Evolutionary conservation across 2,113 vertebrate genomes (phyloP), one percentile per base, ranked within the genome.

Genomic region (Gorsachius goisagi): DNA sequence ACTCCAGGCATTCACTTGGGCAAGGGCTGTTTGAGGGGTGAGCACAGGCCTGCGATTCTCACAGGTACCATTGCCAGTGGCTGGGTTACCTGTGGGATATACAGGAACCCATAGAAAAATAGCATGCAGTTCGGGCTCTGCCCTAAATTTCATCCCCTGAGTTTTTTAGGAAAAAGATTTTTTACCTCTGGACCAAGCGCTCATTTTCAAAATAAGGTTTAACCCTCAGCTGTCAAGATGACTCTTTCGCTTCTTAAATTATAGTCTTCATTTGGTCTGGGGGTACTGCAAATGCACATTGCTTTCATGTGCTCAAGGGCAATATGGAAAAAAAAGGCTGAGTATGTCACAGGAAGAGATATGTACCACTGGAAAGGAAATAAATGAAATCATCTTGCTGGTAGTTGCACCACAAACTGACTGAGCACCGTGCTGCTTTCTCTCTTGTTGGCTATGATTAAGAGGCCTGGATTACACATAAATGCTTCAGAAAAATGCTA

Each of bases 1-100:
- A 95, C 62, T 90, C 90, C 95, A 97, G 88, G 77, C 94, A 93
- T 94, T 96, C 72, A 63, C 84, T 95, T 63, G 87, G 83, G 41
- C 78, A 73, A 86, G 84, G 88, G 80, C 85, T 89, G 73, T 35
- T 56, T 6, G 67, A 91, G 84, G 39, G 76, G 55, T 5, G 68
- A 87, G 73, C 6, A 1, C 73, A 83, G 93, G 59, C 66, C 47
- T 26, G 81, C 1, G 11, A 47, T 58, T 94, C 92, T 84, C 88
- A 58, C 89, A 97, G 96, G 96, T 97, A 58, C 66, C 60, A 6
- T 9, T 52, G 66, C 52, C 60, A 33, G 74, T 5, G 53, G 27
- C 88, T 72, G 37, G 8, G 37, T 67, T 72, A 94, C 88, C 83
- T 89, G 91, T 22, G 23, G 55, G 24, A 4, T 33, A 4, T 4